A percentile compares a stretch with the other conserved stretches of the same genome.
Conservation (phyloP, 2,113 vertebrate species). For the Albula glossodonta region DNA sequence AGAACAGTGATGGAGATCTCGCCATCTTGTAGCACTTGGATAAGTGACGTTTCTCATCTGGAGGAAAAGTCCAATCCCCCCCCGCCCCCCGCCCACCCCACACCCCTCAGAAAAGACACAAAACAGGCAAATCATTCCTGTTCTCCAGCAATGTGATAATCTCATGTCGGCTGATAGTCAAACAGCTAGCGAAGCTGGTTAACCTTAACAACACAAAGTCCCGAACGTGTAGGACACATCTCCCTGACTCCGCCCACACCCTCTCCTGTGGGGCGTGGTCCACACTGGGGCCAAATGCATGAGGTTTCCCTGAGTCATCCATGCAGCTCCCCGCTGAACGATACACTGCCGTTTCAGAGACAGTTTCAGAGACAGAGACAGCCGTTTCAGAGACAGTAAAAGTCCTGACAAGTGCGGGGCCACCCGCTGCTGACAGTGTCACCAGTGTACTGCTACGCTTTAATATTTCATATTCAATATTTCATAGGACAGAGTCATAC, state of each 20-base stretch:
- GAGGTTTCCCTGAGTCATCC: background rate
- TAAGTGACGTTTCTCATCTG: background rate
- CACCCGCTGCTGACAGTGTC: background rate
- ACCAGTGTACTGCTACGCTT: background rate
- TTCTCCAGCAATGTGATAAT: background rate
- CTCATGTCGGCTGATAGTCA: background rate
- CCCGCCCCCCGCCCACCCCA: background rate
- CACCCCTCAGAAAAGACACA: background rate
- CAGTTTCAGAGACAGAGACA: no score
- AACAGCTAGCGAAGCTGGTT: background rate
- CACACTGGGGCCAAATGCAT: background rate
- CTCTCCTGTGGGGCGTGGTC: no score
- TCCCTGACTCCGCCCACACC: background rate
- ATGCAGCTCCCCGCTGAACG: background rate
- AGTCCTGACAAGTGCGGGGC: background rate
- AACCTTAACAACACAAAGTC: background rate
- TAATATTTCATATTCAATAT: background rate
- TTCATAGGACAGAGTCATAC: background rate
- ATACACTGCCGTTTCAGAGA: background rate
- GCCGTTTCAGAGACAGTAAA: background rate
- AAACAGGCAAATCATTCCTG: background rate
- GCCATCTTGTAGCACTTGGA: background rate
- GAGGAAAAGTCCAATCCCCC: background rate
- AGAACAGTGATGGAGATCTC: background rate
- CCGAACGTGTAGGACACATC: no score